Conservation (phyloP, 2,797 vertebrate species). For the Antrozous pallidus region DNA sequence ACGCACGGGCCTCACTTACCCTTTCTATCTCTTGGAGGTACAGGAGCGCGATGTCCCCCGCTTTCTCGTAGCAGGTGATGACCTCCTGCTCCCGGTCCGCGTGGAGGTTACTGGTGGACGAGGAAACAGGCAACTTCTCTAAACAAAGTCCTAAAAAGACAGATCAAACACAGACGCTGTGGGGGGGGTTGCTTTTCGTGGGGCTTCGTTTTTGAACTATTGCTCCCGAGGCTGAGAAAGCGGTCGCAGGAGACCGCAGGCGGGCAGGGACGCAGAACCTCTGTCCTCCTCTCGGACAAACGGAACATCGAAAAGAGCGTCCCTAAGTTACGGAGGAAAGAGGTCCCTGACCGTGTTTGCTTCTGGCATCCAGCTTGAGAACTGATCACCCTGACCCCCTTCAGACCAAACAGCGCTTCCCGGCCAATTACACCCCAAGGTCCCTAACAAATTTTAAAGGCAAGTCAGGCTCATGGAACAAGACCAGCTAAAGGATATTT, state of each 20-base stretch:
- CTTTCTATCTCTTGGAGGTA: conserved; percentile 98
- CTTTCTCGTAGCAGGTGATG: conserved; percentile 97
- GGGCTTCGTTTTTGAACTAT: not conserved
- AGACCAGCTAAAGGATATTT: not conserved
- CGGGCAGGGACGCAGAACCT: not conserved
- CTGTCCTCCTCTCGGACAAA: not conserved
- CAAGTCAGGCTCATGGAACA: not conserved
- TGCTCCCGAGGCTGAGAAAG: not conserved
- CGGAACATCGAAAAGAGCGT: not conserved
- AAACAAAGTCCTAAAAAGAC: conserved; percentile 88
- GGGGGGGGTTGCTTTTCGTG: not conserved
- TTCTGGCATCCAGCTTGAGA: not conserved
- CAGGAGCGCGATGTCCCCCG: conserved; percentile 96
- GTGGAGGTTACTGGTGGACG: conserved; percentile 88
- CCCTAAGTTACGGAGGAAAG: not conserved
- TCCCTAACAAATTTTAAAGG: not conserved
- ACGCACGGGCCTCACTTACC: conserved; percentile 81
- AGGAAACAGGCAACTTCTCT: conserved; percentile 88
- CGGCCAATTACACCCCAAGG: not conserved
- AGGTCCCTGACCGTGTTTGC: not conserved
- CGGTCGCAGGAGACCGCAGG: not conserved
- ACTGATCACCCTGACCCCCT: not conserved
- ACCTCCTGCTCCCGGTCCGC: conserved; percentile 92
- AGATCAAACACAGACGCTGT: conserved; percentile 4
- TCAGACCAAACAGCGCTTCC: not conserved